Base-by-base conservation (phyloP, 2,113 vertebrate species). In the Campylorhamphus procurvoides region DNA sequence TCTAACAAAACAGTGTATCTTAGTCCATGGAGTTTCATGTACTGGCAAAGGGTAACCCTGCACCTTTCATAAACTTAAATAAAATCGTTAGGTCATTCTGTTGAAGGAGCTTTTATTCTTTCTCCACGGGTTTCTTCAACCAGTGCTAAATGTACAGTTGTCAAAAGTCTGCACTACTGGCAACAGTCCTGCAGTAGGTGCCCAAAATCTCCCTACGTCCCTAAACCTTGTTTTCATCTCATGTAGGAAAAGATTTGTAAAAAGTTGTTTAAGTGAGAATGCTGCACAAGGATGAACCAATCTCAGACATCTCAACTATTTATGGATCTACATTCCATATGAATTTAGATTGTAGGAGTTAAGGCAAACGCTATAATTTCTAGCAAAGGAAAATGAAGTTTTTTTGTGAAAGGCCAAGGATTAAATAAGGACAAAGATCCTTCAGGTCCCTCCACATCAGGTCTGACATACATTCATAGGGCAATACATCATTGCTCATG, bases 201-300 rank as follows among this genome's bases (percentile, higher is more conserved):
- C 13, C 52, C 35, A 35, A 74, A 84, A 82, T 46, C 31, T 58
- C 23, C 20, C 44, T 44, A 67, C 1, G 8, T 28, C n/a, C 59
- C 47, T 68, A 74, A 88, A 64, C 16, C 28, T 72, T 59, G 33
- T 63, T 81, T 76, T 59, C 29, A 63, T 14, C 29, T 87, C 46
- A 76, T 4, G 5, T 14, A 20, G 18, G 40, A 35, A 44, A 73
- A 87, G 33, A 81, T 53, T 81, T 71, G 25, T 39, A 80, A 78
- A 0, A 0, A 78, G 14, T 55, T 81, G 22, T 77, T 1, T 40
- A 73, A 84, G 49, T 47, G 9, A 66, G 23, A 86, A 52, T 1
- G 7, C 35, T 74, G 24, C 39, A 77, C 18, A 47, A 71, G 42
- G 35, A 56, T 50, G 47, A 87, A 75, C 12, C 47, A 40, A 31